Evolutionary conservation across 2,797 vertebrate genomes (phyloP).

Genomic region (Heliangelus exortis): DNA sequence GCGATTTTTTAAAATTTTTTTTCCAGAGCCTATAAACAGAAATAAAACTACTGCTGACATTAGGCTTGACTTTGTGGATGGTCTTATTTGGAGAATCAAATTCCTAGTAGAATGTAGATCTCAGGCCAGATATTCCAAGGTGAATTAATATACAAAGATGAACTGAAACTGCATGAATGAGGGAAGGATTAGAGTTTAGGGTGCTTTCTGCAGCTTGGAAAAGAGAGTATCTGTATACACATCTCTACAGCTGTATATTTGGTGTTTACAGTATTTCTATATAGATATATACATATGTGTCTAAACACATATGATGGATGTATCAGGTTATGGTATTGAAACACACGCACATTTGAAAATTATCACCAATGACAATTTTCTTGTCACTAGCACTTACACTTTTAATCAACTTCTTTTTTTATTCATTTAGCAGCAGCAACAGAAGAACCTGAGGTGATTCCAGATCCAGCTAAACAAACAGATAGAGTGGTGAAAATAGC

Average conservation of each 20-base stretch:
- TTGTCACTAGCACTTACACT: neutral
- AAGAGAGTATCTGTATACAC: neutral
- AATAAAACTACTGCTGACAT: constrained; percentile 24
- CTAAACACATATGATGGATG: neutral
- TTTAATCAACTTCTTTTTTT: constrained; percentile 61
- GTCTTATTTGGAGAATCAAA: neutral
- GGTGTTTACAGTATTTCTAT: neutral
- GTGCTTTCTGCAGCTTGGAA: neutral
- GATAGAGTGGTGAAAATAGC: constrained; percentile 98
- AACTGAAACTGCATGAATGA: neutral
- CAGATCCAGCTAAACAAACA: constrained; percentile 96
- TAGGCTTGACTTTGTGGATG: neutral
- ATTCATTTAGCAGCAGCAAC: constrained; percentile 88
- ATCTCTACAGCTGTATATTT: neutral
- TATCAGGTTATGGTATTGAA: neutral
- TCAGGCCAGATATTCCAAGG: neutral
- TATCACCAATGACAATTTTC: neutral
- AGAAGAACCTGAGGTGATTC: constrained; percentile 97
- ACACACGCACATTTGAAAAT: neutral
- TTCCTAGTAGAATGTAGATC: neutral
- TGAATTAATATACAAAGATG: neutral
- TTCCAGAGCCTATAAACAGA: neutral
- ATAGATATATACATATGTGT: neutral
- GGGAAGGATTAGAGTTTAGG: neutral
- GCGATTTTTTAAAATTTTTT: neutral